Evolutionary conservation across 92 coral and sea anemone genomes (phyloP).

Genomic region (Muricea muricata): DNA sequence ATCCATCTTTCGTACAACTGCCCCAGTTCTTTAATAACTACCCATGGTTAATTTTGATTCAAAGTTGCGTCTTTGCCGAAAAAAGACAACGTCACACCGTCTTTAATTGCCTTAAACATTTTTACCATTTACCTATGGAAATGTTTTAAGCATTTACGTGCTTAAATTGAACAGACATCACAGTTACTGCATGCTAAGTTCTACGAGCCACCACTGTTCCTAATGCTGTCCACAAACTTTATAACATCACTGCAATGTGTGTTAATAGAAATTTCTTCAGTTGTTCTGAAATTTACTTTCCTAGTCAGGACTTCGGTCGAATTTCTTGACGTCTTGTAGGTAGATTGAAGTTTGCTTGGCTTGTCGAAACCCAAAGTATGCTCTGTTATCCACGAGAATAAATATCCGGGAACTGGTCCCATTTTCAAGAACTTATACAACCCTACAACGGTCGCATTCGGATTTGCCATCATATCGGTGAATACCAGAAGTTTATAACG

Average conservation of each 20-base stretch:
- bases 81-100: no score
- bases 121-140: no score
- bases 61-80: no score
- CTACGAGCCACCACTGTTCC: no score
- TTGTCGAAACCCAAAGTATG: not conserved
- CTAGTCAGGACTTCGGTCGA: slow-evolving; percentile 27
- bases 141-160: no score
- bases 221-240: not conserved
- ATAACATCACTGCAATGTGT: slow-evolving; percentile 19
- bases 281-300: not conserved
- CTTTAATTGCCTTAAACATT: no score
- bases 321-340: slow-evolving; percentile 17
- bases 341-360: not conserved
- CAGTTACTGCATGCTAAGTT: not conserved
- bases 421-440: slow-evolving; percentile 19
- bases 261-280: not conserved
- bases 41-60: no score
- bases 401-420: slow-evolving; percentile 7
- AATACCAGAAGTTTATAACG: slow-evolving; percentile 36
- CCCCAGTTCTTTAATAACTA: no score
- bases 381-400: not conserved
- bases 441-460: not conserved
- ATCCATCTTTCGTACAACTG: no score
- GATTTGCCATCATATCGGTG: slow-evolving; percentile 5
- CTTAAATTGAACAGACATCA: no score